Percentiles rank a stretch among this genome's conserved stretches.
phyloP scores from a whole-genome alignment of 2,797 vertebrate species.

The Darevskia mixta region DNA sequence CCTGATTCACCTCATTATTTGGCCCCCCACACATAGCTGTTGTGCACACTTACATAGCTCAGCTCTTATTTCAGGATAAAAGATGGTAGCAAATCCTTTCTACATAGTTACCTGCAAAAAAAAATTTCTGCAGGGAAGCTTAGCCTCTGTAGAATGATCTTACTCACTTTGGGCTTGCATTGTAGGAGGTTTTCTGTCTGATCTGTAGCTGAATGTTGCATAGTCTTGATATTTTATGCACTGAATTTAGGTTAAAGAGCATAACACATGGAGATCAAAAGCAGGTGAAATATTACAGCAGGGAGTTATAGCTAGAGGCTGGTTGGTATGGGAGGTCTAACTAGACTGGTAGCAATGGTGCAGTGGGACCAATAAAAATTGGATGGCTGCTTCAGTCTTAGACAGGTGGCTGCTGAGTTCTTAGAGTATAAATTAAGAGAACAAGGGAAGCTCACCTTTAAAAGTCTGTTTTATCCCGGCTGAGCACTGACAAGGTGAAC shows the following conservation, averaged over 20 bases:
- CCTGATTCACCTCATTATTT: too few relatives aligned
- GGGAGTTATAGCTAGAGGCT: constrained; percentile 21
- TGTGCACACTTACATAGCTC: neutral
- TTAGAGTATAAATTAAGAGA: constrained; percentile 45
- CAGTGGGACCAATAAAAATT: constrained; percentile 43
- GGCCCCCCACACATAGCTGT: too few relatives aligned
- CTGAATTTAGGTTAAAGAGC: constrained; percentile 17
- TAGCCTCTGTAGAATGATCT: neutral
- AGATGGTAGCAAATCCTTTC: constrained; percentile 6
- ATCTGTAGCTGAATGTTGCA: neutral
- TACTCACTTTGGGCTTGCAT: neutral
- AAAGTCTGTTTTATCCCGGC: constrained; percentile 37
- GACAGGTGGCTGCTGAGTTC: constrained; percentile 51
- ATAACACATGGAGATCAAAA: constrained; percentile 19
- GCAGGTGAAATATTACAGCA: constrained; percentile 36
- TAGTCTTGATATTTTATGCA: constrained; percentile 14
- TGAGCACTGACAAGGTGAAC: constrained; percentile 49
- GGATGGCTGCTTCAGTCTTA: constrained; percentile 35
- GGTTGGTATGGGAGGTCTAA: constrained; percentile 47
- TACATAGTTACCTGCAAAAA: neutral
- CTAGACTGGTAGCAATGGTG: constrained; percentile 38
- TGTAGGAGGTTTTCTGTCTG: neutral
- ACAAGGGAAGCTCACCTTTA: constrained; percentile 60
- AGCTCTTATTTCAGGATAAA: neutral
- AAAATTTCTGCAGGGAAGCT: neutral